phyloP scores from a whole-genome alignment of 2,888 invertebrate genomes.

The Encarsia formosa region DNA sequence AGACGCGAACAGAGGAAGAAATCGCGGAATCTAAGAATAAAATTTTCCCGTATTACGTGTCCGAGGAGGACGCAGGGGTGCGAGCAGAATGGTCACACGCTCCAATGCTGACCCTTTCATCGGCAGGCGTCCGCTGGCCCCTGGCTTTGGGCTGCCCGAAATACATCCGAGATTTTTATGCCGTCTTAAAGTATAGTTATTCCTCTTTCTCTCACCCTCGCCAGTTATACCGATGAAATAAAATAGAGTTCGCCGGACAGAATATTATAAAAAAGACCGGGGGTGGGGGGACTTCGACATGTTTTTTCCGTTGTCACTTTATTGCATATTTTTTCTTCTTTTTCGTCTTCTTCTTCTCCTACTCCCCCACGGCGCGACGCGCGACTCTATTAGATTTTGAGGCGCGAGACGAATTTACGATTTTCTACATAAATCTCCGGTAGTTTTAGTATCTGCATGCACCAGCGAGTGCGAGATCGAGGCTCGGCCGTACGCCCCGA shows the following conservation, averaged over 20 bases:
- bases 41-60: conserved; percentile 43
- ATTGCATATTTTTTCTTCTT: conserved; percentile 19
- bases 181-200: conserved; percentile 47
- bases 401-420: conserved; percentile 34
- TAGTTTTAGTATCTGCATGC: conserved; percentile 20
- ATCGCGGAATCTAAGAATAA: conserved; percentile 26
- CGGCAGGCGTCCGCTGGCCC: background rate
- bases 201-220: conserved; percentile 37
- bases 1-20: conserved; percentile 21
- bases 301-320: conserved; percentile 9
- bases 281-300: background rate
- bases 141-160: conserved; percentile 29
- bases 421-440: conserved; percentile 27
- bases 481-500: conserved; percentile 1
- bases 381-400: conserved; percentile 40
- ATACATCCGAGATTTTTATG: conserved; percentile 41
- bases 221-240: conserved; percentile 10
- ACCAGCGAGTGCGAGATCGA: background rate
- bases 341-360: conserved; percentile 24
- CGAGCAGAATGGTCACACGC: conserved; percentile 49
- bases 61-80: conserved; percentile 27
- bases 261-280: conserved; percentile 44
- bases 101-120: conserved; percentile 47
- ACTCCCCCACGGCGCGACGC: conserved; percentile 13
- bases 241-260: conserved; percentile 34